Base-by-base conservation (phyloP, 2,797 vertebrate genomes). In the Leptatherina wallacei region DNA sequence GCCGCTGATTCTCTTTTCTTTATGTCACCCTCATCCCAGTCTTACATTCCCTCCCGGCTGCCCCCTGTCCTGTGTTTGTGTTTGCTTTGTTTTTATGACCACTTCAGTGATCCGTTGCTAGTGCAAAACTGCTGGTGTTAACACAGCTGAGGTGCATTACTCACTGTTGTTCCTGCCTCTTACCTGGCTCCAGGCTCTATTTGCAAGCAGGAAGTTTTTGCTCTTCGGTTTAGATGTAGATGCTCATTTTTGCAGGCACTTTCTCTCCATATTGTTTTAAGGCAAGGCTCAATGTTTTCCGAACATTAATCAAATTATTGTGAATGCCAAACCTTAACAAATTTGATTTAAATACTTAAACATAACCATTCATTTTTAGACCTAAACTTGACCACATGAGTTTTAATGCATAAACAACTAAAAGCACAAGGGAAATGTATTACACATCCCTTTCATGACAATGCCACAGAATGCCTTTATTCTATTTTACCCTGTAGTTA, bases 131-230 rank as follows among this genome's bases (percentile, higher is more conserved):
- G 87, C 82, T 84, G 84, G 78, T 94, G 92, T 94, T 94, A 94
- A 91, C 90, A 94, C 94, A 94, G 94, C 92, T 94, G 93, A 94
- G 88, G 78, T 76, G 85, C 83, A 94, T 94, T 94, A 93, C 69
- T 60, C 74, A 69, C 69, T 92, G 89, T 91, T 92, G 88, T 92
- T 94, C 38, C 81, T 86, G 85, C 81, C 66, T 82, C 81, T 84
- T 92, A 91, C 91, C 89, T 90, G 87, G 70, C 88, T 92, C 82
- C 84, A 82, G 91, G 85, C 86, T 78, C 69, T 81, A 71, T 83
- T 88, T 81, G 86, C 73, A 65, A 38, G 77, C 71, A 61, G 44
- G 64, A 80, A 65, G 87, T 87, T 85, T 82, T 87, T 77, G 80
- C 62, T 69, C 61, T 75, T 75, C 72, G 71, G 52, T 80, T 89